phyloP scores from a whole-genome alignment of 2,888 invertebrate species.

The Stenotaenia linearis region DNA sequence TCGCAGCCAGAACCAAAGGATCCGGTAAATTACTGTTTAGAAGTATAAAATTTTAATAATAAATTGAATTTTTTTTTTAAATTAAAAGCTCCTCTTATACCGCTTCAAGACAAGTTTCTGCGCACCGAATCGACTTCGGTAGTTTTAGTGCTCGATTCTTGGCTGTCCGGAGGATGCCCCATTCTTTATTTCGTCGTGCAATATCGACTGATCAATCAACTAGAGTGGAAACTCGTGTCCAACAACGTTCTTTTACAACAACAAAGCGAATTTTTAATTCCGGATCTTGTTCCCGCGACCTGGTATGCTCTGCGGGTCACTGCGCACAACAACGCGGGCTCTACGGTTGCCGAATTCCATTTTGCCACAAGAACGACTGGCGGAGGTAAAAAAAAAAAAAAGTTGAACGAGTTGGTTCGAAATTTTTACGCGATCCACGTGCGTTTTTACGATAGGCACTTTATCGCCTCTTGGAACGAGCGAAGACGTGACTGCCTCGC shows the following conservation, averaged over 20 bases:
- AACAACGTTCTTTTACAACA: constrained; percentile 56
- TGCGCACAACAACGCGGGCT: constrained; percentile 49
- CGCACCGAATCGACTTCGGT: constrained; percentile 76
- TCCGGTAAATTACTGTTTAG: no score
- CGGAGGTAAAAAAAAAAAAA: constrained; percentile 43
- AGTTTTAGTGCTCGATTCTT: constrained; percentile 81
- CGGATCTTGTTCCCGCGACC: constrained; percentile 46
- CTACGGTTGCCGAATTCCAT: constrained; percentile 46
- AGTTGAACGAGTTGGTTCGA: no score
- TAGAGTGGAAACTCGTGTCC: constrained; percentile 36
- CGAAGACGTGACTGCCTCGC: neutral
- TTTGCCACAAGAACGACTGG: constrained; percentile 47
- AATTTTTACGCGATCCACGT: no score
- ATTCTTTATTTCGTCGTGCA: constrained; percentile 93
- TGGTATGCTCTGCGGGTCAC: constrained; percentile 48
- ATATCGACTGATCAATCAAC: constrained; percentile 62
- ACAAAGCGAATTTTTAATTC: constrained; percentile 60
- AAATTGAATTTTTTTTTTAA: constrained; percentile 35
- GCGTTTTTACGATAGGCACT: constrained; percentile 27
- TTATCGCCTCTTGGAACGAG: constrained; percentile 17
- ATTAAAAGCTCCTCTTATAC: constrained; percentile 64
- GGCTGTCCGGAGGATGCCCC: constrained; percentile 92
- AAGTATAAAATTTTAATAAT: no score
- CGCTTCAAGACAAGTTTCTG: constrained; percentile 68
- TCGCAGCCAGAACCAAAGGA: constrained; percentile 28